Evolutionary conservation across 1,140 invertebrate genomes (phyloP), one percentile per base, ranked within the genome.

Genomic region (Ostrea denselamellosa): DNA sequence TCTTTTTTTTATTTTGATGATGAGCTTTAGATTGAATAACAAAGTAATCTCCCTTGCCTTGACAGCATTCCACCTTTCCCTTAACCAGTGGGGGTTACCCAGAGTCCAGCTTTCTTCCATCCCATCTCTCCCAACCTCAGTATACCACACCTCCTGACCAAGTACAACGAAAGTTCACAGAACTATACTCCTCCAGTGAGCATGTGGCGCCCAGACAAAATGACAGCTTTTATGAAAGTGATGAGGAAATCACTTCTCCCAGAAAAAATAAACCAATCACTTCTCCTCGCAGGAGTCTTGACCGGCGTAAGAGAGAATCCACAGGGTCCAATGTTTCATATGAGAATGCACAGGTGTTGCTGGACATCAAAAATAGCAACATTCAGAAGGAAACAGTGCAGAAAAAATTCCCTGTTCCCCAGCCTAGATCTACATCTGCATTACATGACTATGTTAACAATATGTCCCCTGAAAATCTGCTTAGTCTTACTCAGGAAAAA

Each of bases 191-290:
- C 85, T 84, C 86, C 28, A 89, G 87, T 86, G 89, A 85, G 56
- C 86, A 83, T 53, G 83, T 85, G 17, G 83, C 62, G 12, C 89
- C 85, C 52, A 84, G 88, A 54, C 86, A 89, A 82, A 87, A 91
- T n/a, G 93, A 94, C 87, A 94, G 93, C 88, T 94, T 94, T 87
- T 94, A 94, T 86, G 93, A 94, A 52, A 93, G 92, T 85, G 92
- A 93, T 58, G 92, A 93, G 9, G 93, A 93, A 34, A 9, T 81
- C 58, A 52, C 88, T 52, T 85, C 86, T 44, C 54, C 65, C 10
- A 83, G 85, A 56, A 28, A 54, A 14, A 51, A 83, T 17, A 90
- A 90, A 22, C 91, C 91, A 68, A 86, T 90, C 28, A 88, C 90
- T 14, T 88, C 89, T 12, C 89, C 92, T 71, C 71, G 91, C 81